These are phyloP conservation scores for Drosophila prolongata DNA, from an alignment of 2,888 invertebrate species.

Conservation along the genomic window DNA sequence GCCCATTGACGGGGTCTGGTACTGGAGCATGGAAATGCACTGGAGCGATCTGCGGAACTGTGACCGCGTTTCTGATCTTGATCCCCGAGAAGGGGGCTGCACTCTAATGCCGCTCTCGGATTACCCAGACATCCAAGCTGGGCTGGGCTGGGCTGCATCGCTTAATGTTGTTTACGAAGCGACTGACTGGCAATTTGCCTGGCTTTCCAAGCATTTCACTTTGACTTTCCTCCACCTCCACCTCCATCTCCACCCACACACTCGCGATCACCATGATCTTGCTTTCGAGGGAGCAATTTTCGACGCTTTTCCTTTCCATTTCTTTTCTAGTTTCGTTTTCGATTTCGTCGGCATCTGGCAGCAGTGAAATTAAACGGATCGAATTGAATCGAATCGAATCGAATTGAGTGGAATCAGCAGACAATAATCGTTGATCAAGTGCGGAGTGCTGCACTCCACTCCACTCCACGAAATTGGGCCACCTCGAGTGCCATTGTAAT, in stretches of 20 bases:
- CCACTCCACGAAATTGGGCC: slow-evolving; percentile 73
- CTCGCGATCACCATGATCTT: slow-evolving; percentile 59
- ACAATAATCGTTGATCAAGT: slow-evolving; percentile 55
- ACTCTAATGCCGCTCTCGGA: slow-evolving; percentile 54
- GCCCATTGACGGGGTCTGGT: slow-evolving; percentile 37
- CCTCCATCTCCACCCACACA: slow-evolving; percentile 54
- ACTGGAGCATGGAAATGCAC: slow-evolving; percentile 71
- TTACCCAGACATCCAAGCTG: slow-evolving; percentile 27
- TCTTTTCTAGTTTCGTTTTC: slow-evolving; percentile 51
- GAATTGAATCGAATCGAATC: slow-evolving; percentile 49
- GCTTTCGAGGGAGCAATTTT: slow-evolving; percentile 73
- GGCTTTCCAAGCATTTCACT: slow-evolving; percentile 78
- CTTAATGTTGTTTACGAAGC: slow-evolving; percentile 15
- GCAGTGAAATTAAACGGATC: slow-evolving; percentile 63
- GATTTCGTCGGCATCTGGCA: slow-evolving; percentile 13
- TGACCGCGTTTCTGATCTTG: slow-evolving; percentile 77
- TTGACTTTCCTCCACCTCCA: slow-evolving; percentile 67
- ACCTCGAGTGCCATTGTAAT: slow-evolving; percentile 62
- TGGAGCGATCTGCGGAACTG: slow-evolving; percentile 59
- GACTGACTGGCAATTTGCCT: slow-evolving; percentile 63
- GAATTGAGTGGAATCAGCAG: slow-evolving; percentile 49
- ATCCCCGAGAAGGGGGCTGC: slow-evolving; percentile 52
- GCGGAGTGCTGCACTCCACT: slow-evolving; percentile 72
- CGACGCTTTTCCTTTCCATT: slow-evolving; percentile 72
- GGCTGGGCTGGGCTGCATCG: slow-evolving; percentile 48